These are phyloP conservation scores for Xylocopa sonorina DNA, from an alignment of 1,140 invertebrate species.

Conservation along the genomic window DNA sequence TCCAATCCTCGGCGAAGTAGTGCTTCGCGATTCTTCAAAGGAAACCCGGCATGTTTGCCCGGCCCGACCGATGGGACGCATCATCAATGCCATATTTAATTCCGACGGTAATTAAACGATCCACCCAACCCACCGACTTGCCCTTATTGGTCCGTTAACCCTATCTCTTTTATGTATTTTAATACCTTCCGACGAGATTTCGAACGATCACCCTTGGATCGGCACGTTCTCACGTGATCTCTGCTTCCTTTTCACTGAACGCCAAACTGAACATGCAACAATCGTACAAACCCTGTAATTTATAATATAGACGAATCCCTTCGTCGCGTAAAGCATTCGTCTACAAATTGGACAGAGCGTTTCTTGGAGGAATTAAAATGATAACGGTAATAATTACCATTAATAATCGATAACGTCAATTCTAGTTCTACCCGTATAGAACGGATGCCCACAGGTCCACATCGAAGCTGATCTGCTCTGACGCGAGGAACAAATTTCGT, in stretches of 20 bases:
- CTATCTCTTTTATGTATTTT: constrained; percentile 33
- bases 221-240: background rate
- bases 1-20: background rate
- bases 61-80: constrained; percentile 21
- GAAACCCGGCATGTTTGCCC: constrained; percentile 31
- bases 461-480: background rate
- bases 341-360: too few relatives aligned
- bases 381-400: too few relatives aligned
- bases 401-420: too few relatives aligned
- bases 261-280: too few relatives aligned
- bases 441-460: background rate
- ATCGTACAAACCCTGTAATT: too few relatives aligned
- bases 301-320: too few relatives aligned
- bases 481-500: background rate
- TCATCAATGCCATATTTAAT: constrained; percentile 49
- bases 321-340: too few relatives aligned
- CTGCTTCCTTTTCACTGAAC: too few relatives aligned
- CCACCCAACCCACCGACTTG: background rate
- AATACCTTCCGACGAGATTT: background rate
- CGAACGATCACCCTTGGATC: background rate
- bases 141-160: constrained; percentile 24
- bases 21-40: constrained; percentile 46
- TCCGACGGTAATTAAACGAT: constrained; percentile 36
- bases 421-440: background rate
- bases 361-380: too few relatives aligned